These are phyloP conservation scores for Aleiodes testaceus DNA, from an alignment of 2,888 invertebrate species.

Conservation along the genomic window DNA sequence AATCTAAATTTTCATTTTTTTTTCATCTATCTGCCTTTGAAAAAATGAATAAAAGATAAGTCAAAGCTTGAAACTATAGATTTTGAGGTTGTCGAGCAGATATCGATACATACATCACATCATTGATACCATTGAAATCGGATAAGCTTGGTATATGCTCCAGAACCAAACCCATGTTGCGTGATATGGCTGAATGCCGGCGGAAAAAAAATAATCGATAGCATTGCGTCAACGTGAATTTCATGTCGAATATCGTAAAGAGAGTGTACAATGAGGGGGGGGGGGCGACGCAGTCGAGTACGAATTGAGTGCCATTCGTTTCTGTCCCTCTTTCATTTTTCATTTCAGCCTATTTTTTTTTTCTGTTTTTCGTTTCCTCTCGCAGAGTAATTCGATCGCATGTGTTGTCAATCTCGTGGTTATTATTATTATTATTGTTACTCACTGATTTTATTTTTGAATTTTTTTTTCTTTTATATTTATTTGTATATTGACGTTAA, in stretches of 20 bases:
- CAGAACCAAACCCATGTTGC: slow-evolving; percentile 22
- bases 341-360: not conserved
- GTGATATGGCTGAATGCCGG: slow-evolving; percentile 40
- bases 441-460: too few relatives aligned
- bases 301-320: slow-evolving; percentile 14
- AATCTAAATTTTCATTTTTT: too few relatives aligned
- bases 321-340: slow-evolving; percentile 22
- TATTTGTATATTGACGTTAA: slow-evolving; percentile 29
- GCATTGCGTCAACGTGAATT: slow-evolving; percentile 37
- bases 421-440: too few relatives aligned
- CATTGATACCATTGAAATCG: slow-evolving; percentile 61
- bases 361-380: slow-evolving; percentile 12
- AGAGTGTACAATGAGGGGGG: slow-evolving; percentile 13
- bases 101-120: slow-evolving; percentile 43
- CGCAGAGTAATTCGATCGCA: slow-evolving; percentile 49
- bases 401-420: slow-evolving; percentile 48
- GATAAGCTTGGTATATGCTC: slow-evolving; percentile 55
- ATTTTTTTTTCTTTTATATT: slow-evolving; percentile 34
- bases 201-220: slow-evolving; percentile 23
- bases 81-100: not conserved
- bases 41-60: too few relatives aligned
- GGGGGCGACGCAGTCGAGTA: slow-evolving; percentile 11
- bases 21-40: too few relatives aligned
- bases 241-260: slow-evolving; percentile 6
- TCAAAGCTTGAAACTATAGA: too few relatives aligned